phyloP scores from a whole-genome alignment of 2,113 vertebrate species.

The Lophura nycthemera region DNA sequence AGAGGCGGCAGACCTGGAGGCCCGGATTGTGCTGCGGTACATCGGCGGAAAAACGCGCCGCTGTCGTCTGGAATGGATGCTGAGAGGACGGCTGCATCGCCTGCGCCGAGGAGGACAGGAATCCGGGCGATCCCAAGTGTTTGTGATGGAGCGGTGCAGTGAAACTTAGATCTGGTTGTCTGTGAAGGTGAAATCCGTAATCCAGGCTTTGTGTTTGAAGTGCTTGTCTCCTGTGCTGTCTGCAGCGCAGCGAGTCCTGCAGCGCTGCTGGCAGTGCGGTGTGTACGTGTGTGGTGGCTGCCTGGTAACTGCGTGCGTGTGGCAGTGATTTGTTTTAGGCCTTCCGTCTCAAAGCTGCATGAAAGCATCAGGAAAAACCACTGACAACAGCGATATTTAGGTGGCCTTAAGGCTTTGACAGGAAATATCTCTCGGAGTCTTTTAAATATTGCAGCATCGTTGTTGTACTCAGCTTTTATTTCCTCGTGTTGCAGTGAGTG shows the following conservation, averaged over 20 bases:
- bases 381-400: neutral
- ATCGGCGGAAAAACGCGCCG: no score
- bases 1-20: no score
- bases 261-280: neutral
- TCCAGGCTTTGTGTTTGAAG: neutral
- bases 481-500: neutral
- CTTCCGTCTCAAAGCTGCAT: neutral
- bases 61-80: no score
- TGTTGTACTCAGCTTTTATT: neutral
- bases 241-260: neutral
- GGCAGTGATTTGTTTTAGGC: neutral
- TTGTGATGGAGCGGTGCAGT: fast-evolving
- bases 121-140: no score
- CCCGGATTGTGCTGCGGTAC: no score
- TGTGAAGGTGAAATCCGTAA: neutral
- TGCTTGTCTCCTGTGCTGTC: neutral
- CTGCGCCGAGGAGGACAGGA: no score
- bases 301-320: fast-evolving
- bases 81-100: no score
- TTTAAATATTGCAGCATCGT: neutral
- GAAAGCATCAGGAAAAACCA: neutral
- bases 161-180: neutral
- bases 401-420: neutral
- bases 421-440: neutral
- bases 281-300: neutral